Base-by-base conservation (phyloP, 1,140 invertebrate genomes). In the Drosophila sulfurigaster region DNA sequence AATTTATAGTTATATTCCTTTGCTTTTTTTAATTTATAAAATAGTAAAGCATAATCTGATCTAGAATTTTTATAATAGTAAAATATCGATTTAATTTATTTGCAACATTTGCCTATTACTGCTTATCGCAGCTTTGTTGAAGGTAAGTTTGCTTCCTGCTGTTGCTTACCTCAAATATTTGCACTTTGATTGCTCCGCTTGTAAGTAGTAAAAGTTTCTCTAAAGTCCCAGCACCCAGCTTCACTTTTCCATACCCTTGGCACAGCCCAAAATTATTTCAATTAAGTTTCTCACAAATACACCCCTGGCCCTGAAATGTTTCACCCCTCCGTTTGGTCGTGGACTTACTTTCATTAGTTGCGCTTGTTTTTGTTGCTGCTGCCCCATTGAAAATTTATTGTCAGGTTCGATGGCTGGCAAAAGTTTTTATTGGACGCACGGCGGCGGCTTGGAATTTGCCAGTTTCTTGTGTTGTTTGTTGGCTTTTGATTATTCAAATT, bases 401-500 rank as follows among this genome's bases (percentile, higher is more conserved):
- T 71, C 83, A 87, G 82, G 82, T 87, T 87, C 82, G 82, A 87
- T 87, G 79, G 77, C 62, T 74, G 63, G 62, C 65, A 87, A 87
- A 25, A 86, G 82, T 86, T 86, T 86, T 86, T 86, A 86, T 86
- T 87, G 82, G 82, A 81, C 75, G 82, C 79, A 49, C 45, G 57
- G 30, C 45, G 58, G 46, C 49, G 35, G 28, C 63, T 66, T 35
- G 70, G 38, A 46, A 52, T 72, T 69, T 49, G 56, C 49, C 43
- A 56, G 43, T 68, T 49, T 10, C 62, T 68, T 57, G 57, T 78
- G 64, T 75, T 87, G 70, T 76, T 87, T 87, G 82, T 87, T 87
- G 83, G 83, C 82, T 87, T 87, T 87, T 87, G 82, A 87, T 87
- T 87, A 87, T 87, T 82, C 82, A 87, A 87, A 87, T 87, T 87